phyloP scores from a whole-genome alignment of 2,113 vertebrate species.

The Carettochelys insculpta region DNA sequence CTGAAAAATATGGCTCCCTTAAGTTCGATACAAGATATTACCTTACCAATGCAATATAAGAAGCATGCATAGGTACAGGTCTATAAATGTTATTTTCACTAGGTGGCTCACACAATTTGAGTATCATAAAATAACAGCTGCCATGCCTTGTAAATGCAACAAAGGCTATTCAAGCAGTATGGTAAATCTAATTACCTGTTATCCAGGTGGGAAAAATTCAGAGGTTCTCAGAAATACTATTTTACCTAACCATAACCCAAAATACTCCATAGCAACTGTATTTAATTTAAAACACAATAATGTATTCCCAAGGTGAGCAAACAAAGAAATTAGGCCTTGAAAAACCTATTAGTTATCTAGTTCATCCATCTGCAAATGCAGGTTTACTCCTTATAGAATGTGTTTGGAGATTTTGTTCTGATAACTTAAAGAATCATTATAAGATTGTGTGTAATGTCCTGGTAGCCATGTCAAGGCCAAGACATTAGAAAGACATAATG shows the following conservation, averaged over 20 bases:
- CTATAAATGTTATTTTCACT: constrained; percentile 60
- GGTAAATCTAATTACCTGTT: constrained; percentile 55
- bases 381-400: background rate
- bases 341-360: background rate
- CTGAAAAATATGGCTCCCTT: constrained; percentile 6
- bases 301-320: constrained; percentile 3
- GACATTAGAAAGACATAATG: background rate
- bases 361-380: background rate
- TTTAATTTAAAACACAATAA: background rate
- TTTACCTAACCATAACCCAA: background rate
- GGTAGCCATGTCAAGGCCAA: background rate
- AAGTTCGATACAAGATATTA: too few species aligned
- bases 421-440: background rate
- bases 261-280: background rate
- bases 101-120: constrained; percentile 56
- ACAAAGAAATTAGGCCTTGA: background rate
- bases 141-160: constrained; percentile 51
- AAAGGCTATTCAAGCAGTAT: constrained; percentile 23
- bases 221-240: constrained; percentile 9
- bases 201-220: background rate
- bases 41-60: constrained; percentile 27
- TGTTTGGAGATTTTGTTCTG: background rate
- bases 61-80: constrained; percentile 38
- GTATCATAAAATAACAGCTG: constrained; percentile 70
- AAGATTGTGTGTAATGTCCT: background rate